These are phyloP conservation scores for Exaiptasia diaphana DNA, from an alignment of 64 coral and sea anemone species.

Conservation along the genomic window DNA sequence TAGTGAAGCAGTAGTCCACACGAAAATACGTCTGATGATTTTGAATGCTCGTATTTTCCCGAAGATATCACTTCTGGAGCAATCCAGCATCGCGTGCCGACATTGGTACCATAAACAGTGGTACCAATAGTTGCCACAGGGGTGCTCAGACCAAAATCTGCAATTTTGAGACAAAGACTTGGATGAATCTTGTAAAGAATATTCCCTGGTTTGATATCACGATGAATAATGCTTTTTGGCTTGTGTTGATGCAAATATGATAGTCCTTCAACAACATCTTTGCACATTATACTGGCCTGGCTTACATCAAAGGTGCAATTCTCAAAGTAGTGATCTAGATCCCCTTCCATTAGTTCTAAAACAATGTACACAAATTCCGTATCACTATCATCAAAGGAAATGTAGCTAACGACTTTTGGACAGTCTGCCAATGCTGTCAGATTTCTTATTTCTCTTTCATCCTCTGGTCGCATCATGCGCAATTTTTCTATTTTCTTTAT, in stretches of 20 bases:
- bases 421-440: conserved; percentile 33
- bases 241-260: conserved; percentile 32
- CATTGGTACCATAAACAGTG: background rate
- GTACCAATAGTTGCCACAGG: background rate
- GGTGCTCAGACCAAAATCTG: conserved; percentile 62
- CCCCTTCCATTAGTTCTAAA: conserved; percentile 74
- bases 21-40: conserved; percentile 28
- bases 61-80: background rate
- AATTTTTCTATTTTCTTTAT: too few species aligned
- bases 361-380: conserved; percentile 41
- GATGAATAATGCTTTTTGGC: conserved; percentile 52
- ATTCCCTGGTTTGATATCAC: conserved; percentile 66
- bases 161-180: conserved; percentile 43
- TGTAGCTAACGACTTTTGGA: conserved; percentile 35
- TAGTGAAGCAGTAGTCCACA: conserved; percentile 28
- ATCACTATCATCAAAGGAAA: conserved; percentile 21
- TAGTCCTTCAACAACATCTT: background rate
- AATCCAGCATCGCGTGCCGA: conserved; percentile 27
- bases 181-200: conserved; percentile 62
- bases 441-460: conserved; percentile 42
- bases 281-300: background rate
- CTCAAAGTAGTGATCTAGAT: conserved; percentile 32
- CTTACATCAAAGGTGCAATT: background rate
- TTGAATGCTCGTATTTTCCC: background rate
- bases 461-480: too few species aligned